Percentiles rank a stretch among this genome's conserved stretches.
phyloP scores from a whole-genome alignment of 2,888 invertebrate genomes.

The Pristionchus japonicus region DNA sequence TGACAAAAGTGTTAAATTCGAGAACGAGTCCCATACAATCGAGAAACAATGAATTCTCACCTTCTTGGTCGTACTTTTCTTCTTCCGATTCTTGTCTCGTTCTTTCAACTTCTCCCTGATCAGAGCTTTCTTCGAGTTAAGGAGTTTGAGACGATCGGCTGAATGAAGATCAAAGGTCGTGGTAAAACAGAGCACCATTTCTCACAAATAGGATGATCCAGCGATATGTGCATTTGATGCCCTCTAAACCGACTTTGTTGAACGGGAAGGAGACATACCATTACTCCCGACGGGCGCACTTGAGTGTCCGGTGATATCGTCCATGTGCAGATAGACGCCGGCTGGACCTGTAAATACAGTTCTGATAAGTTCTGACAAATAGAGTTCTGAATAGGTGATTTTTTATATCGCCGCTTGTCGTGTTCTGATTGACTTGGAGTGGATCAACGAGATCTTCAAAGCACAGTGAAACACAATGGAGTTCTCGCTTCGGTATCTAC shows the following conservation, averaged over 20 bases:
- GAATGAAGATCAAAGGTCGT: not conserved
- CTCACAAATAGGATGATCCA: no score
- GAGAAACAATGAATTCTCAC: not conserved
- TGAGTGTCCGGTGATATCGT: slow-evolving; percentile 12
- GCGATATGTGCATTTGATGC: no score
- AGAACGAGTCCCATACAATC: no score
- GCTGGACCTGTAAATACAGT: not conserved
- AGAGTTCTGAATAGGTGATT: not conserved
- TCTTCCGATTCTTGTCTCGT: slow-evolving; percentile 22
- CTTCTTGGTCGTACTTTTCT: slow-evolving; percentile 11
- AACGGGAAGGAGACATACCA: no score
- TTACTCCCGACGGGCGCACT: slow-evolving; percentile 38
- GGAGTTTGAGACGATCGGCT: slow-evolving; percentile 2
- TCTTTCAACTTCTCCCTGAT: slow-evolving; percentile 16
- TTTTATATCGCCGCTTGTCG: not conserved
- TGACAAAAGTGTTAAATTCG: no score
- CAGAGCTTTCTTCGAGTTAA: slow-evolving; percentile 18
- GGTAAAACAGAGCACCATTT: no score
- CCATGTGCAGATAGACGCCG: not conserved
- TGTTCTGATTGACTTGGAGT: not conserved
- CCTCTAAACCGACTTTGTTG: no score
- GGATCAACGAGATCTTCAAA: not conserved
- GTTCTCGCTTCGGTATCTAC: not conserved
- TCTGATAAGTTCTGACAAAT: no score
- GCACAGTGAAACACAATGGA: not conserved